A percentile compares a stretch with the other conserved stretches of the same genome.
Evolutionary conservation across 1,140 invertebrate genomes (phyloP).

Genomic region (Nilaparvata lugens): DNA sequence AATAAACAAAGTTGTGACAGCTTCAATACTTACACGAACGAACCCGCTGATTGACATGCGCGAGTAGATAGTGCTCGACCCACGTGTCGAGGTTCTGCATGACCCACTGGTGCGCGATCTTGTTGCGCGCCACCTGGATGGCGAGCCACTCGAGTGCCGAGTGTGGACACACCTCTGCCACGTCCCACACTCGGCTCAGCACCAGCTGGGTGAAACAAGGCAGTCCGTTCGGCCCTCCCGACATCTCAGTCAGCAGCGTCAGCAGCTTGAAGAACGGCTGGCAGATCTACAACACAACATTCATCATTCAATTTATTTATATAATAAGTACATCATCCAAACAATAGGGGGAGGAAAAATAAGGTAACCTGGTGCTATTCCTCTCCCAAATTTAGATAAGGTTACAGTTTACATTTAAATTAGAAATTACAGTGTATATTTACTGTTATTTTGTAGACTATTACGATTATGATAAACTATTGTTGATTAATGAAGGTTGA

Average conservation of each 20-base stretch:
- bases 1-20: too few species aligned
- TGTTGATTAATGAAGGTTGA: too few species aligned
- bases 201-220: conserved; percentile 85
- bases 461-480: too few species aligned
- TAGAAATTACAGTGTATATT: too few species aligned
- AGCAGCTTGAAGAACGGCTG: conserved; percentile 87
- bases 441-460: too few species aligned
- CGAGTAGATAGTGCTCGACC: conserved; percentile 82
- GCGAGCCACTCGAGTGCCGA: conserved; percentile 87
- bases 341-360: too few species aligned
- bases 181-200: conserved; percentile 80
- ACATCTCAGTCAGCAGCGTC: conserved; percentile 63
- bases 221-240: conserved; percentile 43
- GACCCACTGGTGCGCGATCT: conserved; percentile 80
- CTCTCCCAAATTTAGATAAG: too few species aligned
- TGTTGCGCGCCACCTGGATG: conserved; percentile 73
- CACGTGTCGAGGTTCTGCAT: conserved; percentile 77
- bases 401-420: too few species aligned
- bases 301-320: conserved; percentile 1
- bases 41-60: conserved; percentile 74
- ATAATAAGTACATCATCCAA: too few species aligned
- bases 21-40: conserved; percentile 54
- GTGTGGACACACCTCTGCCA: conserved; percentile 79
- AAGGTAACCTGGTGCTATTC: too few species aligned
- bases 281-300: conserved; percentile 46